Evolutionary conservation across 1,140 invertebrate genomes (phyloP).

Genomic region (Brachionus rotundiformis): DNA sequence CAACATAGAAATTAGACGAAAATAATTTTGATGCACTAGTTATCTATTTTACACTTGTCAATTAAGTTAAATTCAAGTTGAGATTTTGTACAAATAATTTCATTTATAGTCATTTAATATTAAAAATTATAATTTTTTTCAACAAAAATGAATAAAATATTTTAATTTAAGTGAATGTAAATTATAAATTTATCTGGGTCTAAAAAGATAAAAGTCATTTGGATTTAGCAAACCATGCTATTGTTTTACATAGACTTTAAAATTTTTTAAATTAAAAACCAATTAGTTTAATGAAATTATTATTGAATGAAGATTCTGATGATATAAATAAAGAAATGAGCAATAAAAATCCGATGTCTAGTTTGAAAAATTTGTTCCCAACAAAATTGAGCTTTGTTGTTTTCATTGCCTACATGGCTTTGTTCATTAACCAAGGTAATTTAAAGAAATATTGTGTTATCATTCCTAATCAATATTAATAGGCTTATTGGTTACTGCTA

Average conservation of each 20-base stretch:
- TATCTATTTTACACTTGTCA: too few species aligned
- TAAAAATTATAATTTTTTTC: background rate
- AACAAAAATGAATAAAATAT: constrained; percentile 11
- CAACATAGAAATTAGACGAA: too few species aligned
- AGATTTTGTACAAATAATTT: background rate
- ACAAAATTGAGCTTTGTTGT: constrained; percentile 35
- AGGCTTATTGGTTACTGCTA: constrained; percentile 87
- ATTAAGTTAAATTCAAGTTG: background rate
- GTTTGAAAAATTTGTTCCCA: constrained; percentile 44
- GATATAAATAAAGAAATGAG: background rate
- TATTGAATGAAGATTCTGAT: background rate
- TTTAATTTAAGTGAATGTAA: background rate
- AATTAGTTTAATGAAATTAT: constrained; percentile 4
- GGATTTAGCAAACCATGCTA: background rate
- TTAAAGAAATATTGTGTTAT: background rate
- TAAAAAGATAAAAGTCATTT: constrained; percentile 7
- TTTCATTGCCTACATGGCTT: constrained; percentile 50
- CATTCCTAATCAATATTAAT: background rate
- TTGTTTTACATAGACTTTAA: background rate
- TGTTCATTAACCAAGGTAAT: constrained; percentile 51
- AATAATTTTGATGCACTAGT: too few species aligned
- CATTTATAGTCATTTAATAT: background rate
- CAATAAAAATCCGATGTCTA: constrained; percentile 18
- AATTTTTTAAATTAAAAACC: background rate
- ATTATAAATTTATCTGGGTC: constrained; percentile 35